These are phyloP conservation scores for Naja naja DNA, from an alignment of 2,113 vertebrate species.

Conservation along the genomic window DNA sequence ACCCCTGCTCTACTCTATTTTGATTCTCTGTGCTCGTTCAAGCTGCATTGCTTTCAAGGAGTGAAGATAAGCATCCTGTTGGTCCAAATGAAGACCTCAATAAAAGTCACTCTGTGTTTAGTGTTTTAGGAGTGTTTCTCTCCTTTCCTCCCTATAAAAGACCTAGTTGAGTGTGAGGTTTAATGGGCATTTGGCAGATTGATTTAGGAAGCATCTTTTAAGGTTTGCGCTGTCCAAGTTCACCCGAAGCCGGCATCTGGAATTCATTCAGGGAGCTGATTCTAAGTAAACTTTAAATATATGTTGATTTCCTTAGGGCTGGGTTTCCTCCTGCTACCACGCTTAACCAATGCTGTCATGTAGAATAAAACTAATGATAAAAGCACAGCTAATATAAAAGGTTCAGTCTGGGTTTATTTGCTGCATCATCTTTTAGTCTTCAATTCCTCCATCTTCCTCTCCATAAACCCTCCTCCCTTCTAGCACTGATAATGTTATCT, in stretches of 20 bases:
- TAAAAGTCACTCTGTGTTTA: conserved; percentile 25
- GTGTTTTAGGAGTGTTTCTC: conserved; percentile 56
- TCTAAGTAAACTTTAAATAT: conserved; percentile 71
- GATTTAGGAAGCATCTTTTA: conserved; percentile 72
- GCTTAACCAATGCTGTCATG: conserved; percentile 62
- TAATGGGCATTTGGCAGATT: conserved; percentile 62
- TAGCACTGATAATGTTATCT: no score
- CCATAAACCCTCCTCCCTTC: no score
- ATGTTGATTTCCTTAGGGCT: conserved; percentile 70
- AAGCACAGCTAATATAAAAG: conserved; percentile 61
- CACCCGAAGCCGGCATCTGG: conserved; percentile 77
- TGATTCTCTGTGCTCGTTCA: neutral
- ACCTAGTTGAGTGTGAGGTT: conserved; percentile 51
- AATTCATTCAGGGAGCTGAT: conserved; percentile 74
- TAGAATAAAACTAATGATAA: conserved; percentile 57
- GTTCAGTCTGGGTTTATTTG: conserved; percentile 46
- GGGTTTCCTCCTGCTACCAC: conserved; percentile 72
- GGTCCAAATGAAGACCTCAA: neutral
- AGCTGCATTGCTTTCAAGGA: neutral
- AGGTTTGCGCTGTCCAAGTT: conserved; percentile 64
- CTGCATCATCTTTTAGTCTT: conserved; percentile 26
- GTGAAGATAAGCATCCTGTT: neutral
- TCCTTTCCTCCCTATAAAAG: conserved; percentile 32
- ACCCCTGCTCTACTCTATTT: neutral
- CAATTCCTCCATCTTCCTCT: neutral